Base-by-base conservation (phyloP, 64 coral and sea anemone species). In the Cladopsammia gracilis region DNA sequence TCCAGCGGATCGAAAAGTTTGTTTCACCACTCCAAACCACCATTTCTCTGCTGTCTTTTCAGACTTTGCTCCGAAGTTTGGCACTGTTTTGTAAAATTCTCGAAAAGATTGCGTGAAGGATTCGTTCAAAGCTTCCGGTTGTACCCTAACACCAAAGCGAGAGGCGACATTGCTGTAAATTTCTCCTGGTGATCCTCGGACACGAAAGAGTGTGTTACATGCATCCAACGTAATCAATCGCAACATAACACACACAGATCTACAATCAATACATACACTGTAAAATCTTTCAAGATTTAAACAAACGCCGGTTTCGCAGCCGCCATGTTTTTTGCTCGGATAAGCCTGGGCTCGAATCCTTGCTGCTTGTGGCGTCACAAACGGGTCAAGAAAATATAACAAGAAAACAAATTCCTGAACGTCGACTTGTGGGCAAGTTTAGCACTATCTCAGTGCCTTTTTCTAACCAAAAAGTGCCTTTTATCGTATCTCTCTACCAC, bases 211-310 rank as follows among this genome's bases (percentile, higher is more conserved):
- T 64, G 95, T 97, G 44, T 97, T 97, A 67, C 75, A 85, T 4
- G 65, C 95, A 66, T 97, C 95, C 42, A 97, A 82, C 5, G 95
- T 97, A 43, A 97, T 92, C 12, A 97, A 85, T 45, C 95, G 87
- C 2, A 93, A n/a, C 82, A 86, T 87, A 62, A 81, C 10, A 62
- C 7, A 43, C 34, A 74, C 44, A 74, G 14, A 19, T 5, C 54
- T 18, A 56, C 53, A 3, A 56, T 20, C 19, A 64, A 64, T 13
- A 19, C 14, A 64, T 14, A 64, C 61, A 64, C 7, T 64, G 53
- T 6, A 5, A 7, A 12, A 56, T 12, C 34, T 34, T 34, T 34
- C 34, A 34, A 34, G 34, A 34, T 34, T 34, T 34, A 34, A 34
- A 34, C 0, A 34, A 34, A 34, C 34, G 34, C 34, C 34, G 34